A percentile compares a stretch with the other conserved stretches of the same genome.
These are phyloP conservation scores for Propithecus perrieri DNA, from an alignment of 2,797 vertebrate species.

Conservation along the genomic window DNA sequence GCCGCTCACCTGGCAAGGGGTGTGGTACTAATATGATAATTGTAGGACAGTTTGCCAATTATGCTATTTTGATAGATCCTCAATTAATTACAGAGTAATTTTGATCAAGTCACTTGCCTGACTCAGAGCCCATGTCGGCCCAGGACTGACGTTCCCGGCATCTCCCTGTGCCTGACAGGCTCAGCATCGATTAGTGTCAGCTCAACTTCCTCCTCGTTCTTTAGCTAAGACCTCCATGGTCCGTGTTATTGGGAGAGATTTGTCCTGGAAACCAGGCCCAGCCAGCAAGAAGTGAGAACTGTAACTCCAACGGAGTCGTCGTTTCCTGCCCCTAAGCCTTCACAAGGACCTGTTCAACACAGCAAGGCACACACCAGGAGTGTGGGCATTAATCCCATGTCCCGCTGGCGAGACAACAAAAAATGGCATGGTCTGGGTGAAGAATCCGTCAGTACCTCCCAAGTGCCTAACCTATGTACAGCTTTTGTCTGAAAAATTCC, in stretches of 20 bases:
- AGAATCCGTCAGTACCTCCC: fast-evolving
- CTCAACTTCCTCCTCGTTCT: neutral
- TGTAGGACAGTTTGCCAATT: slow-evolving; percentile 78
- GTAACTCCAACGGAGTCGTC: fast-evolving
- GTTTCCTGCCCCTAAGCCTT: neutral
- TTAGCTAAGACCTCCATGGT: neutral
- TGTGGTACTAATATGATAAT: slow-evolving; percentile 81
- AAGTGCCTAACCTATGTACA: fast-evolving
- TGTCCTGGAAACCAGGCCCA: neutral
- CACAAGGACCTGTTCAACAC: neutral
- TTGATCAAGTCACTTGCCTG: slow-evolving; percentile 16
- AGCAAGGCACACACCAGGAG: neutral
- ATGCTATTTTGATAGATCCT: slow-evolving; percentile 74
- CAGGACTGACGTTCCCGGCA: neutral
- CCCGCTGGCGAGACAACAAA: neutral
- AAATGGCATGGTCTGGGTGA: fast-evolving
- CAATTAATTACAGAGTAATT: slow-evolving; percentile 77
- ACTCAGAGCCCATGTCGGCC: neutral
- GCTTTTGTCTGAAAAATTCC: neutral
- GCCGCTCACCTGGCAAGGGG: slow-evolving; percentile 79
- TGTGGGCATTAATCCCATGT: fast-evolving
- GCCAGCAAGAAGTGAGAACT: neutral
- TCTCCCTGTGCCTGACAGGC: neutral
- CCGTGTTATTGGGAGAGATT: fast-evolving
- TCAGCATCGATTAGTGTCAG: neutral